These are phyloP conservation scores for Chrysodeixis includens DNA, from an alignment of 2,888 invertebrate genomes.

Conservation along the genomic window DNA sequence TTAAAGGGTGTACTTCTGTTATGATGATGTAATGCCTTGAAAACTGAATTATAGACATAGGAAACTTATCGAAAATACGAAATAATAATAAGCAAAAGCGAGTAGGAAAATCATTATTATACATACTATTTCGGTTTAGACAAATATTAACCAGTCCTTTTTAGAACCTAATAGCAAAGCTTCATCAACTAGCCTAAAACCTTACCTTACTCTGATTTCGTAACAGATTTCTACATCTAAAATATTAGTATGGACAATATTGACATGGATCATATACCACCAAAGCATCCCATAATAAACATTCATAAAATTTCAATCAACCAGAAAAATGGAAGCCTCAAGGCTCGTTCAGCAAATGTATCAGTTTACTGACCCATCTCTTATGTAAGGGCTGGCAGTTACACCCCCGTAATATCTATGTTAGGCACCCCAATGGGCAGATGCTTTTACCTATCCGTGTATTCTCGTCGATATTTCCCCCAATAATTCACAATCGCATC, in stretches of 20 bases:
- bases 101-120: no score
- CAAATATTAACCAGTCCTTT: no score
- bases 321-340: slow-evolving; percentile 37
- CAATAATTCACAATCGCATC: slow-evolving; percentile 80
- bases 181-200: no score
- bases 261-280: neutral
- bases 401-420: slow-evolving; percentile 56
- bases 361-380: slow-evolving; percentile 54
- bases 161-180: no score
- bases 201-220: no score
- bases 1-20: no score
- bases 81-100: no score
- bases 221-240: no score
- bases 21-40: no score
- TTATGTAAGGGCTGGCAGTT: slow-evolving; percentile 41
- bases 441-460: slow-evolving; percentile 68
- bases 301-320: slow-evolving; percentile 44
- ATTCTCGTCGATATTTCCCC: slow-evolving; percentile 66
- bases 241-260: neutral
- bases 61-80: no score
- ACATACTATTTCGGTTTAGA: no score
- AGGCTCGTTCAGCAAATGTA: slow-evolving; percentile 39
- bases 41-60: no score
- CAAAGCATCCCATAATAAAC: slow-evolving; percentile 15
- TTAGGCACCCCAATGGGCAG: slow-evolving; percentile 63